Percentiles rank a stretch among this genome's conserved stretches.
phyloP scores from a whole-genome alignment of 2,113 vertebrate species.

The Callipepla squamata region DNA sequence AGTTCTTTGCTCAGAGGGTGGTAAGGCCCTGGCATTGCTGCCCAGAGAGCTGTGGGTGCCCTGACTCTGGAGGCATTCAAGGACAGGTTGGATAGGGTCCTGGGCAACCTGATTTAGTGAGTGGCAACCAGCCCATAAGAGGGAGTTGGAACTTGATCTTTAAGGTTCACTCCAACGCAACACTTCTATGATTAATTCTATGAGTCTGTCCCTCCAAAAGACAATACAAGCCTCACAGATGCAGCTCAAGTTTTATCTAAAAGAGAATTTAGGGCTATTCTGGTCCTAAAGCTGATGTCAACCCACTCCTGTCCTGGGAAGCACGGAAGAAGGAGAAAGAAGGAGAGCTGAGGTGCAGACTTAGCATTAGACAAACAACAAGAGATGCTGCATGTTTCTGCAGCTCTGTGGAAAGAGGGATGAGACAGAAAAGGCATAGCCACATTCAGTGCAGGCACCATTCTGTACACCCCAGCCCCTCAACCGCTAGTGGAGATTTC shows the following conservation, averaged over 20 bases:
- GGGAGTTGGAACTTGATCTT: no score
- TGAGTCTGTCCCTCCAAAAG: background rate
- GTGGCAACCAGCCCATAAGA: no score
- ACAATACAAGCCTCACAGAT: background rate
- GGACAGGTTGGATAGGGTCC: no score
- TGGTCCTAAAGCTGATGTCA: background rate
- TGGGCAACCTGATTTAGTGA: no score
- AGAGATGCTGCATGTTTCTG: background rate
- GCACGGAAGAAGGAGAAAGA: background rate
- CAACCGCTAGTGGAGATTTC: accelerated
- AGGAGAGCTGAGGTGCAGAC: background rate
- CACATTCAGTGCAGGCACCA: accelerated
- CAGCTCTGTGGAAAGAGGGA: background rate
- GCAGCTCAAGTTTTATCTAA: background rate
- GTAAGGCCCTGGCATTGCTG: no score
- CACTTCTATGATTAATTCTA: no score
- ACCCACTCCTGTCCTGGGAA: background rate
- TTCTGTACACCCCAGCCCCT: accelerated
- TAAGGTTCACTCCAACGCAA: no score
- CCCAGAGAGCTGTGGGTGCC: no score
- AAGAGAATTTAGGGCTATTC: background rate
- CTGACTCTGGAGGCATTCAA: no score
- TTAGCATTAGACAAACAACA: background rate
- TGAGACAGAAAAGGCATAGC: background rate
- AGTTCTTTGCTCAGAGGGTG: no score